A percentile compares a stretch with the other conserved stretches of the same genome.
Conservation (phyloP, 2,113 vertebrate genomes). For the Bostrychus sinensis region DNA sequence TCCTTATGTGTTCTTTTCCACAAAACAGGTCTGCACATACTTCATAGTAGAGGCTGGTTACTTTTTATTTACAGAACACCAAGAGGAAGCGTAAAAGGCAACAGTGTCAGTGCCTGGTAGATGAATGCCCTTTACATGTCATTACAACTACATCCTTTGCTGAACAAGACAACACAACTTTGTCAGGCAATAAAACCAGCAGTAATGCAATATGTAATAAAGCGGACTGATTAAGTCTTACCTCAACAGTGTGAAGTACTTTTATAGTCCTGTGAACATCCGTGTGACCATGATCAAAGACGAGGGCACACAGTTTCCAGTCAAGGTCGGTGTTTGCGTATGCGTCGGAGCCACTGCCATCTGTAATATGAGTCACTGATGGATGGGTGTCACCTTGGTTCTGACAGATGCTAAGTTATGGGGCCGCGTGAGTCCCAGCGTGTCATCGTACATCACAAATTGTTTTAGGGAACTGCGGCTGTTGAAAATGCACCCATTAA, state of each 20-base stretch:
- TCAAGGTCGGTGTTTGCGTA: constrained; percentile 13
- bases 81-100: background rate
- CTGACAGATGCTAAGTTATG: constrained; percentile 37
- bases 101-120: background rate
- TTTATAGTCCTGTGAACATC: constrained; percentile 2
- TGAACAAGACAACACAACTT: background rate
- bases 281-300: background rate
- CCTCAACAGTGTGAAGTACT: background rate
- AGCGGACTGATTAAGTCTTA: background rate
- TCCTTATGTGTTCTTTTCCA: no score
- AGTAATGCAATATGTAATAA: background rate
- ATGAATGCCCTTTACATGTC: background rate
- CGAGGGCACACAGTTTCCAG: background rate
- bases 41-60: no score
- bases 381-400: constrained; percentile 53
- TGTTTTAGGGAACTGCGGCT: constrained; percentile 3
- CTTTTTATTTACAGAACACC: no score
- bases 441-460: constrained; percentile 15
- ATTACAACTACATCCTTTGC: background rate
- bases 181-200: background rate
- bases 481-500: background rate
- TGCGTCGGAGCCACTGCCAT: constrained; percentile 10
- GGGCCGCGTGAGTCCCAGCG: constrained; percentile 1
- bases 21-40: no score
- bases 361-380: constrained; percentile 24